Base-by-base conservation (phyloP, 2,888 invertebrate species). In the Sminthurinus aureus region DNA sequence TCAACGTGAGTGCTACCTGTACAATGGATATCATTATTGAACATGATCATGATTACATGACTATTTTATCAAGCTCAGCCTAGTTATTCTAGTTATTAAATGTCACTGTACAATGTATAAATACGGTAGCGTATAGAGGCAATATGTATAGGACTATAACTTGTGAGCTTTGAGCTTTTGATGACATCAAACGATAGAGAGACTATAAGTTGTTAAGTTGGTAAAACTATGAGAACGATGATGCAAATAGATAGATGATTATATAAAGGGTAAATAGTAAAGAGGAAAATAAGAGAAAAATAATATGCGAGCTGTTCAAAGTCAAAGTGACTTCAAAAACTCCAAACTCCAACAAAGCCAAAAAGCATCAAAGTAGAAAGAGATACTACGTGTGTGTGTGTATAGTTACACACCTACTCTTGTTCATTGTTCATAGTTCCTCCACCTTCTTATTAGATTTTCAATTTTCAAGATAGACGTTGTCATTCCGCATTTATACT, bases 151-250 rank as follows among this genome's bases (percentile, higher is more conserved):
- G 38, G 75, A n/a, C 50, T 75, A 50, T 66, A 8, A 66, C 66
- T 66, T 66, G 66, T n/a, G 1, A 66, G 66, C 6, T 38, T 51
- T 51, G 58, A 76, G 52, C 22, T 58, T 58, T 58, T 58, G 58
- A 58, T 58, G 58, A 58, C 58, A 58, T 58, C 58, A 58, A 58
- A 58, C 58, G 58, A 58, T 58, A 18, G 58, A 58, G 58, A 58
- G 58, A 9, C 73, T 73, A 22, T 24, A 24, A 73, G 73, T 24
- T 73, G 73, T 38, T 73, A 73, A 73, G 73, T 73, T 73, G 73
- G 26, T 73, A 73, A 73, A 73, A 73, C 73, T 73, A 73, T 73
- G 24, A 38, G 58, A 18, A 58, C 2, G 58, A 58, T 58, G 18
- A 58, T 58, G 24, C 69, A 73, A 13, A 71, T 22, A 71, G 24